Percentiles rank a stretch among this genome's conserved stretches.
These are phyloP conservation scores for Colinus virginianus DNA, from an alignment of 2,113 vertebrate species.

Conservation along the genomic window DNA sequence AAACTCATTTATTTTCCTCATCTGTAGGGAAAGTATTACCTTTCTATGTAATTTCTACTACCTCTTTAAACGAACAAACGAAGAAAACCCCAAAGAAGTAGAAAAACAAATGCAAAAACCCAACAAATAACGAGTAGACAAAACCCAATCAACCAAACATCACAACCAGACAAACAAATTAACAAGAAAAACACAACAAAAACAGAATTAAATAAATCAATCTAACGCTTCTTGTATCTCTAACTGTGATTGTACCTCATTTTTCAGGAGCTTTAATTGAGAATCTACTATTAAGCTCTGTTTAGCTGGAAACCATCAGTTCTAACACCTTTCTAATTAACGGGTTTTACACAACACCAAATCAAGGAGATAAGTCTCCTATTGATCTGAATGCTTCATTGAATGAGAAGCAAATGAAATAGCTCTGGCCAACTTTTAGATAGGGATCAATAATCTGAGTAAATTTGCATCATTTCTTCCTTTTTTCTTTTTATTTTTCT, in stretches of 20 bases:
- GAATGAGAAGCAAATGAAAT: slow-evolving; percentile 43
- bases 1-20: background rate
- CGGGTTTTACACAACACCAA: slow-evolving; percentile 48
- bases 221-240: background rate
- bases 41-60: background rate
- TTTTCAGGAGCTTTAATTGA: slow-evolving; percentile 43
- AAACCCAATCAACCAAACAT: background rate
- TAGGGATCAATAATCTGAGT: slow-evolving; percentile 46
- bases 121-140: background rate
- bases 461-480: background rate
- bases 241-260: background rate
- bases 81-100: too few species aligned
- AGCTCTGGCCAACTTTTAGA: slow-evolving; percentile 32
- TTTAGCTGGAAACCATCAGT: slow-evolving; percentile 36
- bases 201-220: background rate
- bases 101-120: background rate
- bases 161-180: background rate
- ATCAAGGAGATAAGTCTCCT: slow-evolving; percentile 24
- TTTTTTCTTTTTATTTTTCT: background rate
- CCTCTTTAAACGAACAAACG: background rate
- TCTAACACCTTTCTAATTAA: slow-evolving; percentile 50
- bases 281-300: slow-evolving; percentile 10
- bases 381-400: slow-evolving; percentile 49
- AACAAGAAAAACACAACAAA: background rate
- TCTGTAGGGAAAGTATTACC: background rate